phyloP scores from a whole-genome alignment of 2,113 vertebrate species.

The Puntigrus tetrazona region DNA sequence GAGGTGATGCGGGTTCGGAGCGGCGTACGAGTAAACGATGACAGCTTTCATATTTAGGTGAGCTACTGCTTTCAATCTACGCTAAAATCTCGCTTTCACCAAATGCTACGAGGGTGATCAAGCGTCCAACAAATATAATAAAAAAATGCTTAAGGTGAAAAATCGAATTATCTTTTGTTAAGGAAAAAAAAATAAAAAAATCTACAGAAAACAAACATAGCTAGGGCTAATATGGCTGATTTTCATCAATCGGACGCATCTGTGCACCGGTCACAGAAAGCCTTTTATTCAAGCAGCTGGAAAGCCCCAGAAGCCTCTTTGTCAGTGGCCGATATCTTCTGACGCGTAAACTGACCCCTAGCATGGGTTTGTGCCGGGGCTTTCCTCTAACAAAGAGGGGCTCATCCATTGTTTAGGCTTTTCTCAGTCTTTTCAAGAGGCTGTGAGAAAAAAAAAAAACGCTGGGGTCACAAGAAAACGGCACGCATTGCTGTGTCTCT shows the following conservation, averaged over 20 bases:
- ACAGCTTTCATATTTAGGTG: neutral
- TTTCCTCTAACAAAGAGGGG: constrained; percentile 56
- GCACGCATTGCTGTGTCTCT: constrained; percentile 62
- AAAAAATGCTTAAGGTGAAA: neutral
- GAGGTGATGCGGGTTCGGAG: neutral
- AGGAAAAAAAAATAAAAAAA: neutral
- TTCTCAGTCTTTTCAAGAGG: constrained; percentile 55
- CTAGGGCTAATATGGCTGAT: neutral
- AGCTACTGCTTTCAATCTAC: neutral
- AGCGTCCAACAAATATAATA: neutral
- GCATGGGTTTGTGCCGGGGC: constrained; percentile 62
- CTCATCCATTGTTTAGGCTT: constrained; percentile 66
- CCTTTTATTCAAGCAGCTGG: constrained; percentile 56
- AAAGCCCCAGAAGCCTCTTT: constrained; percentile 59
- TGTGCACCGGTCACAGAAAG: constrained; percentile 46
- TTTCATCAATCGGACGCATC: neutral
- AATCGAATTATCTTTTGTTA: neutral
- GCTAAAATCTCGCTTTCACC: neutral
- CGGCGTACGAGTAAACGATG: neutral
- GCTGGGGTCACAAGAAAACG: constrained; percentile 68
- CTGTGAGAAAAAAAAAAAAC: constrained; percentile 70
- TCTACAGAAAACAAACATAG: neutral
- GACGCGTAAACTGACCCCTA: constrained; percentile 63
- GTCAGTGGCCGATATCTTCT: constrained; percentile 54
- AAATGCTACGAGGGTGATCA: constrained; percentile 38